Base-by-base conservation (phyloP, 2,888 invertebrate species). In the Caprella mutica region DNA sequence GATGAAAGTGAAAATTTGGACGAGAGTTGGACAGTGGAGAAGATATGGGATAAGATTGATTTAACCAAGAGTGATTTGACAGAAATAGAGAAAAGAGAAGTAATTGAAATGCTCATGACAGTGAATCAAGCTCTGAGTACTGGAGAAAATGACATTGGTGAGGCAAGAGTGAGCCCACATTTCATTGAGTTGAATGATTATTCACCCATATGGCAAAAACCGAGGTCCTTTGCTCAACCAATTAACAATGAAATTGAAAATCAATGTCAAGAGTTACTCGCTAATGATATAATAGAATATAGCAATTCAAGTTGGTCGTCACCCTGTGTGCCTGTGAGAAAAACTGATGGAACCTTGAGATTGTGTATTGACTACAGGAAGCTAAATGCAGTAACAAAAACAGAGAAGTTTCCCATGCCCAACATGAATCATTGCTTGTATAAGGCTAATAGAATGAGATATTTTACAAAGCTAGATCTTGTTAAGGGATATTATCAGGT, bases 161-260 rank as follows among this genome's bases (percentile, higher is more conserved):
- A n/a, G n/a, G n/a, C n/a, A n/a, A n/a, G n/a, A n/a, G n/a, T n/a
- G n/a, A n/a, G n/a, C n/a, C n/a, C n/a, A n/a, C n/a, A n/a, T n/a
- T n/a, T n/a, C n/a, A n/a, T n/a, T n/a, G n/a, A n/a, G n/a, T n/a
- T n/a, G n/a, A n/a, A n/a, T n/a, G n/a, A n/a, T n/a, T n/a, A n/a
- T n/a, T n/a, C n/a, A n/a, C n/a, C n/a, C n/a, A n/a, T n/a, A n/a
- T n/a, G n/a, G n/a, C n/a, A n/a, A n/a, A n/a, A n/a, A n/a, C n/a
- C n/a, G n/a, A n/a, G n/a, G n/a, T n/a, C n/a, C n/a, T n/a, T n/a
- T n/a, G n/a, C n/a, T n/a, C n/a, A n/a, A n/a, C n/a, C n/a, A n/a
- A n/a, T n/a, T n/a, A n/a, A n/a, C n/a, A n/a, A 43, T 17, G 43
- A 43, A 43, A 43, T 43, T 43, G 43, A 43, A 23, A 19, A 8